Conservation (phyloP, 2,113 vertebrate species). For the Polypterus bichir region DNA sequence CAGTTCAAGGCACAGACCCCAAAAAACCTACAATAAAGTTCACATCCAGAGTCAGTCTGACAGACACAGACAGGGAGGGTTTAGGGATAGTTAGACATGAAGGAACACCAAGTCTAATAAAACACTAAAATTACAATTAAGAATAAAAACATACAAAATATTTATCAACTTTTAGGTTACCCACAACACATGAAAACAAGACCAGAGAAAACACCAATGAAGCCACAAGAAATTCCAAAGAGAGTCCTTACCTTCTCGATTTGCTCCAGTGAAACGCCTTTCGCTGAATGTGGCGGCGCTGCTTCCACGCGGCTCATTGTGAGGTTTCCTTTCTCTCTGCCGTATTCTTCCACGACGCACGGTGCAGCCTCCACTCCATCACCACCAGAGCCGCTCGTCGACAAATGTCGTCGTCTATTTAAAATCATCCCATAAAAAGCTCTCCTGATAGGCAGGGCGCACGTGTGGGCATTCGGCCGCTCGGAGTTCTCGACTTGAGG, state of each 20-base stretch:
- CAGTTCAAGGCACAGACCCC: background rate
- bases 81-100: rapidly evolving
- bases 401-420: background rate
- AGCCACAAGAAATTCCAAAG: background rate
- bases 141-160: too few relatives aligned
- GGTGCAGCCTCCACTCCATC: background rate
- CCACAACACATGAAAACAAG: too few relatives aligned
- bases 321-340: constrained; percentile 39
- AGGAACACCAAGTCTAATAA: too few relatives aligned
- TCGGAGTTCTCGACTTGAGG: constrained; percentile 55
- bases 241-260: constrained; percentile 41
- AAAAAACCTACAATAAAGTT: too few relatives aligned
- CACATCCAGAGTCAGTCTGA: too few relatives aligned
- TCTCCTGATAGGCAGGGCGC: constrained; percentile 40
- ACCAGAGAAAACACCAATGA: too few relatives aligned
- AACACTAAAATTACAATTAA: too few relatives aligned
- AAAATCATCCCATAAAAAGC: constrained; percentile 48
- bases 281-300: constrained; percentile 21
- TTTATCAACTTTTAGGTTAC: background rate
- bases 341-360: constrained; percentile 37
- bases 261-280: constrained; percentile 29
- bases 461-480: constrained; percentile 34
- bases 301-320: constrained; percentile 33
- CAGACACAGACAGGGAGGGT: rapidly evolving
- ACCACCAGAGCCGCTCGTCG: too few relatives aligned